These are phyloP conservation scores for Mus spicilegus DNA, from an alignment of 2,113 vertebrate species.

Conservation along the genomic window DNA sequence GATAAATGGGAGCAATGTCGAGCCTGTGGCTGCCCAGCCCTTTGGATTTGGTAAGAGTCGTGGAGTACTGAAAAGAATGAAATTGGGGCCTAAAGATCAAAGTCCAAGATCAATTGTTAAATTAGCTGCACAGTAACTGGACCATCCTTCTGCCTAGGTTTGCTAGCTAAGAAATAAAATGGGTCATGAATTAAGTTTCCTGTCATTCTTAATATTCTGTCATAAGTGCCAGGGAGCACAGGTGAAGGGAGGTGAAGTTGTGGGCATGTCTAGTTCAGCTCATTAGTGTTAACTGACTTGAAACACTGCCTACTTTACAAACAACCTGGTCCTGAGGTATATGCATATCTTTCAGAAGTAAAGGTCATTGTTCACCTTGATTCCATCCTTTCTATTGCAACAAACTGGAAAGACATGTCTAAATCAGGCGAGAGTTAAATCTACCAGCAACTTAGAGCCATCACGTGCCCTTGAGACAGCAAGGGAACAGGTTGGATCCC, in stretches of 20 bases:
- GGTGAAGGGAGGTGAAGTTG: background rate
- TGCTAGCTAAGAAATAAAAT: background rate
- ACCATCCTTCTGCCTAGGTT: background rate
- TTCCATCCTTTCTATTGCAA: background rate
- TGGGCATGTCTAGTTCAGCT: background rate
- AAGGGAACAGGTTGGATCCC: conserved; percentile 7
- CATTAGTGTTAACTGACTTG: conserved; percentile 23
- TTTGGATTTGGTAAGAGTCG: background rate
- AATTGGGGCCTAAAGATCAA: background rate
- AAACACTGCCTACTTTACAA: conserved; percentile 23
- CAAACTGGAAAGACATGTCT: background rate
- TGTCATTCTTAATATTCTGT: background rate
- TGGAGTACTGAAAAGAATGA: background rate
- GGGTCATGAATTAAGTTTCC: conserved; percentile 11
- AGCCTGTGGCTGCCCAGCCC: background rate
- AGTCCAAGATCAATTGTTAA: background rate
- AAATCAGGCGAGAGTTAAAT: background rate
- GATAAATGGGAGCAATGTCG: background rate
- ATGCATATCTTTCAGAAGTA: conserved; percentile 21
- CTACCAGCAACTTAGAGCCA: background rate
- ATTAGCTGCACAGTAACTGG: background rate
- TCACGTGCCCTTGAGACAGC: background rate
- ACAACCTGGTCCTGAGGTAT: background rate
- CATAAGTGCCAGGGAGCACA: background rate
- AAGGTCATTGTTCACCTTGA: background rate